A percentile compares a stretch with the other conserved stretches of the same genome.
Evolutionary conservation across 2,113 vertebrate genomes (phyloP).

Genomic region (Corapipo altera): DNA sequence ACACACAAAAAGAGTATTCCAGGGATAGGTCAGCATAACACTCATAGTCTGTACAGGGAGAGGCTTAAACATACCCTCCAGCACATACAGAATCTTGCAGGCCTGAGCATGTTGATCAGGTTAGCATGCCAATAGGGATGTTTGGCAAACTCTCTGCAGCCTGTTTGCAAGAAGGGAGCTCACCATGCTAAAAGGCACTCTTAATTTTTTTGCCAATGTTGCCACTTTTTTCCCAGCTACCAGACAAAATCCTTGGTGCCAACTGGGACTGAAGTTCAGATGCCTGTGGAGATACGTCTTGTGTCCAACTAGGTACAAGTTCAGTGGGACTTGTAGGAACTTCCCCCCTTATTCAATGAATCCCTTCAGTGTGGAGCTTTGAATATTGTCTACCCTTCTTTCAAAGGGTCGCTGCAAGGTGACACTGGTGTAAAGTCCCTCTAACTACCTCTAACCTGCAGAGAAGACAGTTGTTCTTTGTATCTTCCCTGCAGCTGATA

Average conservation of each 20-base stretch:
- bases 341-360: background rate
- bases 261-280: background rate
- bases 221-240: background rate
- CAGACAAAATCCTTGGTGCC: background rate
- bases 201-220: background rate
- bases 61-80: background rate
- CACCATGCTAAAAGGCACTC: background rate
- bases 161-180: background rate
- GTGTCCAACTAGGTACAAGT: background rate
- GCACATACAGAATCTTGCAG: background rate
- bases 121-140: background rate
- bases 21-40: background rate
- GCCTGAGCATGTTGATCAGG: background rate
- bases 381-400: background rate
- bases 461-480: background rate
- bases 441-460: background rate
- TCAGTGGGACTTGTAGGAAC: background rate
- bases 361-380: background rate
- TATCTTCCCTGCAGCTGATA: background rate
- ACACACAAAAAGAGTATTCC: background rate
- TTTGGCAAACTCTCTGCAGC: background rate
- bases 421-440: background rate
- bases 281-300: background rate
- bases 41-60: constrained; percentile 1
- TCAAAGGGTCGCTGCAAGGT: background rate